Percentiles rank a stretch among this genome's conserved stretches.
These are phyloP conservation scores for Aelia acuminata DNA, from an alignment of 2,888 invertebrate species.

Conservation along the genomic window DNA sequence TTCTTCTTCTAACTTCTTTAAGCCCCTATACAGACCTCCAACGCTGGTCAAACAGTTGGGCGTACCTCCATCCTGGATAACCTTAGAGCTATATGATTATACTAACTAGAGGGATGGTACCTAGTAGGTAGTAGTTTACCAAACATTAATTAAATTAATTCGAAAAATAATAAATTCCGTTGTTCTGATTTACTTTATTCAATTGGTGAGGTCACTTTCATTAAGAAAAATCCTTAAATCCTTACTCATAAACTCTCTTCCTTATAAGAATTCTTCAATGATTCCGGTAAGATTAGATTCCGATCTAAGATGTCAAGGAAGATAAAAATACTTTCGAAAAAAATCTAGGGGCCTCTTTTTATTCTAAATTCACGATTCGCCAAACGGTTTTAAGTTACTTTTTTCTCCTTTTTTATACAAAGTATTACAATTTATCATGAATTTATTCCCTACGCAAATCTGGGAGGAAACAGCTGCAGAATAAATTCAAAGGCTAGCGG, in stretches of 20 bases:
- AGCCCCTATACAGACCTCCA: too few relatives aligned
- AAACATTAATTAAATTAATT: too few relatives aligned
- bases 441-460: conserved; percentile 12
- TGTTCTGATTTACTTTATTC: too few relatives aligned
- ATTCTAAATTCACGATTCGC: conserved; percentile 7
- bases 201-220: too few relatives aligned
- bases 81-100: too few relatives aligned
- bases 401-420: background rate
- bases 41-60: too few relatives aligned
- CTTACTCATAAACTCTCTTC: background rate
- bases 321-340: background rate
- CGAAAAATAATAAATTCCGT: too few relatives aligned
- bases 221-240: too few relatives aligned
- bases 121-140: too few relatives aligned
- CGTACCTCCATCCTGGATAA: too few relatives aligned
- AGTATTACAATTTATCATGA: conserved; percentile 1
- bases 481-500: conserved; percentile 35
- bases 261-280: background rate
- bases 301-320: background rate
- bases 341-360: background rate
- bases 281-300: background rate
- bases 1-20: too few relatives aligned
- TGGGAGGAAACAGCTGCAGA: conserved; percentile 31
- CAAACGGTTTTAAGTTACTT: conserved; percentile 16
- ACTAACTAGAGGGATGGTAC: too few relatives aligned